A percentile compares a stretch with the other conserved stretches of the same genome.
Conservation (phyloP, 2,888 invertebrate species). For the Subacronicta megacephala region DNA sequence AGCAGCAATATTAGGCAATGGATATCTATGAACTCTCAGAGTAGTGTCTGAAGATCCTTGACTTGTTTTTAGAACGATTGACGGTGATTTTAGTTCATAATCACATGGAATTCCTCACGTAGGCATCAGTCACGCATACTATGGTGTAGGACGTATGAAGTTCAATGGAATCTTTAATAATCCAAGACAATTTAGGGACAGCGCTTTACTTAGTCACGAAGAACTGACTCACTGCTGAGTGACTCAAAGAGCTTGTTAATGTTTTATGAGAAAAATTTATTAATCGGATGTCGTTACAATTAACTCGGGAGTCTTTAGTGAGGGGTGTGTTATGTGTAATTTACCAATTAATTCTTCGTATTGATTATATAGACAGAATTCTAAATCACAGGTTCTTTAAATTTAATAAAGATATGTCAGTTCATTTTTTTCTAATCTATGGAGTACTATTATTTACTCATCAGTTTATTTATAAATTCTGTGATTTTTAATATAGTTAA, state of each 20-base stretch:
- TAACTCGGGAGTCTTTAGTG: not conserved
- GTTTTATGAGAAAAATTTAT: conserved; percentile 37
- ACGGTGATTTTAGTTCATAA: not conserved
- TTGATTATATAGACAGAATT: no score
- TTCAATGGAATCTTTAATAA: conserved; percentile 24
- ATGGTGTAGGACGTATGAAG: not conserved
- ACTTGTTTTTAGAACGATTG: not conserved
- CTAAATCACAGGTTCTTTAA: no score
- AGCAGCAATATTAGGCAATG: not conserved
- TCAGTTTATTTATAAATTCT: no score
- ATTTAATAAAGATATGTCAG: no score
- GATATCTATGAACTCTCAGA: not conserved
- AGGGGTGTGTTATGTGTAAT: no score
- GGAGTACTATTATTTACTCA: no score
- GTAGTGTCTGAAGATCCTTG: not conserved
- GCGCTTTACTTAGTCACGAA: conserved; percentile 40
- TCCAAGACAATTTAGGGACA: conserved; percentile 38
- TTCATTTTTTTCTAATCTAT: no score
- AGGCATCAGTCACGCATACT: conserved; percentile 4
- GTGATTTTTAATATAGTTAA: no score
- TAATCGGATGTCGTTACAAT: conserved; percentile 36
- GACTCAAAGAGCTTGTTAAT: conserved; percentile 43
- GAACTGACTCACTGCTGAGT: conserved; percentile 41
- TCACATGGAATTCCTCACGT: not conserved
- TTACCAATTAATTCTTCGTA: no score